Base-by-base conservation (phyloP, 2,797 vertebrate species). In the Chrosomus eos region DNA sequence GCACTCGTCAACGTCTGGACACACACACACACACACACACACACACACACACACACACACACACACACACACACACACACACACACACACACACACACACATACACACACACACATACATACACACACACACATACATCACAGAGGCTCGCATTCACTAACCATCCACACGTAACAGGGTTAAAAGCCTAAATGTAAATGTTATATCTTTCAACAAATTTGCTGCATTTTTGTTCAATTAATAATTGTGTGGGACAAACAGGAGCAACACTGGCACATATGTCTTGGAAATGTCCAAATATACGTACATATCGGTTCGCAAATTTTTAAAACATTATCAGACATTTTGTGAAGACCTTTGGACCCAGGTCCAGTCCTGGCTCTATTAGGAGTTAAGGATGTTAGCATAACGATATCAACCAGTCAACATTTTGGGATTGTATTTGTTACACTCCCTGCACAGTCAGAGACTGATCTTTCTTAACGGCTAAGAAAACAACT, bases 1-100 rank as follows among this genome's bases (percentile, higher is more conserved):
- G 86, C 96, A 97, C 86, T 97, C 96, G 0, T 96, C 96, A 9
- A 95, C 95, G 88, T 97, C 96, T 97, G 91, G 48, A 68, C 73
- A 70, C 68, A 70, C 23, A 71, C 23, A 80, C 38, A 48, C 33
- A 68, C 45, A 71, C 33, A 66, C 21, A 16, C 45, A 68, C 67
- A 70, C 36, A 74, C 26, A 80, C 48, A 58, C 33, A 64, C n/a
- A n/a, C n/a, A n/a, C n/a, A n/a, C n/a, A 88, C 96, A 96, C 31
- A 96, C 92, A 31, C 72, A 68, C 73, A 70, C 68, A 70, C 23
- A 71, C 23, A 80, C 38, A 48, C 33, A 68, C 45, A 71, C 33
- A 66, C 21, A 16, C 45, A 68, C 67, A 88, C 96, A 96, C 31
- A 96, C 92, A 31, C 72, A 68, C 73, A 70, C 68, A 70, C 23